Conservation (phyloP, 1,140 invertebrate genomes). For the Bombus ignitus region DNA sequence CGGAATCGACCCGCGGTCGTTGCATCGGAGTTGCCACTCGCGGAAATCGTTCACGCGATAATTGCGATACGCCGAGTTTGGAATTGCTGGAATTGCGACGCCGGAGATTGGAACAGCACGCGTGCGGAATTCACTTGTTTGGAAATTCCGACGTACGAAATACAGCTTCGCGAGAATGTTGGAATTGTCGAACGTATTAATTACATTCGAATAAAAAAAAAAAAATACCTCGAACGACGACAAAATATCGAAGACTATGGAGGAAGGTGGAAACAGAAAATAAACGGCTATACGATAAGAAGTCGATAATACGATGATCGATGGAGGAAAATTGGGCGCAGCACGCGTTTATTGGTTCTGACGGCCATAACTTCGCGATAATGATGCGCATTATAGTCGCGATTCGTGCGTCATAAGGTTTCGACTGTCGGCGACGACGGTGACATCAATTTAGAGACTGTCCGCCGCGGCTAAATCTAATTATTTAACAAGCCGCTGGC, state of each 20-base stretch:
- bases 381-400: constrained; percentile 55
- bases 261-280: background rate
- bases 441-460: constrained; percentile 55
- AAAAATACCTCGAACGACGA: no score
- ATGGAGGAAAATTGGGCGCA: constrained; percentile 10
- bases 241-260: no score
- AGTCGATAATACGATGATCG: background rate
- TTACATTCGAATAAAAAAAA: no score
- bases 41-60: accelerated
- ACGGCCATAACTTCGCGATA: constrained; percentile 47
- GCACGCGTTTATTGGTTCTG: background rate
- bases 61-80: accelerated
- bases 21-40: no score
- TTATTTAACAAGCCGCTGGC: constrained; percentile 34
- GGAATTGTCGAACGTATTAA: no score
- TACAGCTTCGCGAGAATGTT: no score
- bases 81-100: accelerated
- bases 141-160: no score
- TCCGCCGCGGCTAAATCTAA: constrained; percentile 42
- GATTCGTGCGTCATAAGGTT: constrained; percentile 53
- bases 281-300: background rate
- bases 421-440: constrained; percentile 33
- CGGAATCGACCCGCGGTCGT: no score
- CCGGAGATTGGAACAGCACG: accelerated
- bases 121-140: no score